These are phyloP conservation scores for Cotesia vestalis DNA, from an alignment of 1,140 invertebrate species.

Conservation along the genomic window DNA sequence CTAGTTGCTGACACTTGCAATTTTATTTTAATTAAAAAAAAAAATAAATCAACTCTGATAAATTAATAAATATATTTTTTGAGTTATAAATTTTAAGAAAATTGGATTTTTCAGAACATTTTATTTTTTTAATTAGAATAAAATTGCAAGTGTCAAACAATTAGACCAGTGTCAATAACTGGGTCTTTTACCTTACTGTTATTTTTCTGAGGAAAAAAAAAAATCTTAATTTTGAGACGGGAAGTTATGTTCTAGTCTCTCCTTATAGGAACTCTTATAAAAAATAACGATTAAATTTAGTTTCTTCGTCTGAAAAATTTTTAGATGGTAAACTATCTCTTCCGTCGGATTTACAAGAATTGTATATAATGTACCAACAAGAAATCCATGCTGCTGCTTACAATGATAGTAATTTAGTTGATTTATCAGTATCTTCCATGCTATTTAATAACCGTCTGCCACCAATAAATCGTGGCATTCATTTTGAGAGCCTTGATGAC, in stretches of 20 bases:
- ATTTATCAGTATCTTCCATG: slow-evolving; percentile 47
- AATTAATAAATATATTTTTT: too few relatives aligned
- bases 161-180: too few relatives aligned
- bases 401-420: slow-evolving; percentile 66
- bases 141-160: too few relatives aligned
- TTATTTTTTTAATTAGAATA: too few relatives aligned
- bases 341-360: slow-evolving; percentile 81
- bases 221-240: too few relatives aligned
- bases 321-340: slow-evolving; percentile 74
- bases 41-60: too few relatives aligned
- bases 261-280: slow-evolving; percentile 23
- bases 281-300: background rate
- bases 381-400: slow-evolving; percentile 82
- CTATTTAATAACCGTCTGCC: slow-evolving; percentile 51
- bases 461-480: slow-evolving; percentile 52
- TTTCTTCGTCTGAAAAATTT: slow-evolving; percentile 17
- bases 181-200: too few relatives aligned
- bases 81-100: too few relatives aligned
- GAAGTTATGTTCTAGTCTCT: background rate
- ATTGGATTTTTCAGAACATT: too few relatives aligned
- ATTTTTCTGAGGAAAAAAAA: too few relatives aligned
- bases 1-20: too few relatives aligned
- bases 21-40: too few relatives aligned
- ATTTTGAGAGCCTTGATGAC: slow-evolving; percentile 51
- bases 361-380: slow-evolving; percentile 87